phyloP scores from a whole-genome alignment of 2,797 vertebrate species.

The Strix occidentalis region DNA sequence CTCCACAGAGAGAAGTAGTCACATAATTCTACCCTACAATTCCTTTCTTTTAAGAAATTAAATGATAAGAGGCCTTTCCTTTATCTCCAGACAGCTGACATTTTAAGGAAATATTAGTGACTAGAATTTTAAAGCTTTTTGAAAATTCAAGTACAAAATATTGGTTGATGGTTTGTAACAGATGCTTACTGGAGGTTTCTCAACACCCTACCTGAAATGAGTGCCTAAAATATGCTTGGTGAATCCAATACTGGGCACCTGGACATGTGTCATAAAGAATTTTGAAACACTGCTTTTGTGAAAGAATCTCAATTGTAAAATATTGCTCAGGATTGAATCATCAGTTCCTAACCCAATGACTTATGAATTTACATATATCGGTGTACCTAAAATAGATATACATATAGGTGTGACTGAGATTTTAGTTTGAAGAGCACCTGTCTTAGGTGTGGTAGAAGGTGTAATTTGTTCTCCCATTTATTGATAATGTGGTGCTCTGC shows the following conservation, averaged over 20 bases:
- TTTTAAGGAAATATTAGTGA: neutral
- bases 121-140: neutral
- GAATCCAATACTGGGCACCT: neutral
- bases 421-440: neutral
- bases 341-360: neutral
- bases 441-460: neutral
- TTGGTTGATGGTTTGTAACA: neutral
- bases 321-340: neutral
- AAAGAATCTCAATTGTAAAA: neutral
- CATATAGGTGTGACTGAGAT: neutral
- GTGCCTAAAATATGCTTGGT: neutral
- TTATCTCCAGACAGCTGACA: neutral
- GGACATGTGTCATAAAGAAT: neutral
- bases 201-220: neutral
- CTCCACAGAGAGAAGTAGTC: neutral
- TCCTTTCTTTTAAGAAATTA: neutral
- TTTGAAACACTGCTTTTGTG: neutral
- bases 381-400: neutral
- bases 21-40: neutral
- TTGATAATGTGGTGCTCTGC: neutral
- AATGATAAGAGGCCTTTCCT: neutral
- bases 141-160: neutral
- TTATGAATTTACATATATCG: neutral
- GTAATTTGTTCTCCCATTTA: neutral
- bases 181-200: neutral